Evolutionary conservation across 2,797 vertebrate genomes (phyloP), one percentile per base, ranked within the genome.

Genomic region (Allobates femoralis): DNA sequence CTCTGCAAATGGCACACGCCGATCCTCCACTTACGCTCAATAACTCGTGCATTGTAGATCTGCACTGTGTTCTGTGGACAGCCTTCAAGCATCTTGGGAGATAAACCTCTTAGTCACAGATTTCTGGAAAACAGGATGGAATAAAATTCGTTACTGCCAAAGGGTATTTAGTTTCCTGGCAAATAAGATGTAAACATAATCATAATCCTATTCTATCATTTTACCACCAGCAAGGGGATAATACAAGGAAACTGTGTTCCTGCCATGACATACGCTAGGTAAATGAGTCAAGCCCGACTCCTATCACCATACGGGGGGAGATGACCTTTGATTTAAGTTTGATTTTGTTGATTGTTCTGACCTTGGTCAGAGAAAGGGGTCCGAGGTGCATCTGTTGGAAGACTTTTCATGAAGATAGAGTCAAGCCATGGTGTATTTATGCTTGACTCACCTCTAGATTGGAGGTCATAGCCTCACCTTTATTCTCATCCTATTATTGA

Each of bases 171-270:
- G 46, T 30, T 51, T 81, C 37, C 62, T 81, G 62, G 79, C 79
- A 64, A 30, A 32, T 30, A 50, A 81, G 79, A 81, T 67, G 79
- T 81, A 81, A 81, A 81, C 79, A 81, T 21, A 81, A 81, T 81
- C 50, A 53, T 67, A 32, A 81, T 81, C 79, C 62, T 28, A 26
- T 53, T 76, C 46, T 76, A 75, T 75, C 73, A 75, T 55, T 51
- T 55, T 53, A 76, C 74, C 74, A 53, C 74, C 50, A 76, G 46
- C n/a, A 30, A 75, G 32, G 37, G 37, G 3, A 69, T 19, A 41
- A 69, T 37, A 21, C 18, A 67, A 67, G 64, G 5, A 67, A 30
- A 64, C 14, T 28, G 18, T 69, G 5, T 69, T 23, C 37, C 69
- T 73, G 69, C 69, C 32, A 74, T 74, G 71, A 74, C 23, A 74